A percentile compares a stretch with the other conserved stretches of the same genome.
phyloP scores from a whole-genome alignment of 2,113 vertebrate species.

The Engystomops pustulosus region DNA sequence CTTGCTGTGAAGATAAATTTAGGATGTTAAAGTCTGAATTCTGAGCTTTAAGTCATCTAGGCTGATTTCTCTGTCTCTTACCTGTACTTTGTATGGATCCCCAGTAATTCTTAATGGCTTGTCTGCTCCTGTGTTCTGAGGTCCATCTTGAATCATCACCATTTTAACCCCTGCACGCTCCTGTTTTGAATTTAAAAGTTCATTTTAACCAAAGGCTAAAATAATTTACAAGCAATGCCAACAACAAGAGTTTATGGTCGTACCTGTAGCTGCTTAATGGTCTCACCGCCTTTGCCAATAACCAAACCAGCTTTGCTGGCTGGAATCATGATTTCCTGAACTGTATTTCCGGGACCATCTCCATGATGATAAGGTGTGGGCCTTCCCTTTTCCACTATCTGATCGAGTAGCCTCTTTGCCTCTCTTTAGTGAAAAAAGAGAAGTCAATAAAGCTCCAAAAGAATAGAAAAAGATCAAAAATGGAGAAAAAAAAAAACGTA shows the following conservation, averaged over 20 bases:
- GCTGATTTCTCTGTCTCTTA: conserved; percentile 59
- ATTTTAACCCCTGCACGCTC: conserved; percentile 97
- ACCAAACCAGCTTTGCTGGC: conserved; percentile 96
- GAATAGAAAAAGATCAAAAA: too few relatives aligned
- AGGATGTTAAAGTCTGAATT: neutral
- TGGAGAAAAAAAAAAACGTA: too few relatives aligned
- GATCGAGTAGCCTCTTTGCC: conserved; percentile 91
- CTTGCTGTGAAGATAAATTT: conserved; percentile 81
- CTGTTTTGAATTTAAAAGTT: conserved; percentile 65
- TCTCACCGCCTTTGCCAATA: conserved; percentile 97
- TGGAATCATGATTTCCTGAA: conserved; percentile 98
- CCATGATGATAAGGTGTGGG: conserved; percentile 95
- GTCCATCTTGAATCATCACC: conserved; percentile 99
- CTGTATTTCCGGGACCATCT: conserved; percentile 92
- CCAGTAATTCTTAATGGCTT: conserved; percentile 98
- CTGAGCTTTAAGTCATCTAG: neutral
- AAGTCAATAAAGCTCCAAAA: too few relatives aligned
- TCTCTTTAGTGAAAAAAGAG: conserved; percentile 68
- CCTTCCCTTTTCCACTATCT: conserved; percentile 96
- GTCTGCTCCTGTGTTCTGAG: conserved; percentile 96
- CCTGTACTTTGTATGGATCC: conserved; percentile 98
- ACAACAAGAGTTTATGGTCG: neutral
- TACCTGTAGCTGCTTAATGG: conserved; percentile 97
- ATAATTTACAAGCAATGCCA: conserved; percentile 11
- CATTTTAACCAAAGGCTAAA: neutral